These are phyloP conservation scores for Chondrosia reniformis DNA, from an alignment of 37 sponge, comb jelly and placozoan species.

Conservation along the genomic window DNA sequence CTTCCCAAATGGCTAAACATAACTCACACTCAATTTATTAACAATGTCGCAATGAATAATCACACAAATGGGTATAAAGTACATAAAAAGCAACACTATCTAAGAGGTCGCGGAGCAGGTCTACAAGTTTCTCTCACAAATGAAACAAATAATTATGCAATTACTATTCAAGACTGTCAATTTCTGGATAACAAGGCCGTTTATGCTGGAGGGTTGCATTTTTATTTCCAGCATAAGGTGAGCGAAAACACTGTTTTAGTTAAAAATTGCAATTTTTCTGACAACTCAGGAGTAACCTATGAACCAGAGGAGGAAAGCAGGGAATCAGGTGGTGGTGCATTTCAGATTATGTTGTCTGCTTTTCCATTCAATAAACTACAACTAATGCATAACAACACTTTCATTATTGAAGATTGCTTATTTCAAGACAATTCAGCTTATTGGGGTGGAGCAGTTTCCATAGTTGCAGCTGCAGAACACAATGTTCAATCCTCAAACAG, in stretches of 20 bases:
- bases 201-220: neutral
- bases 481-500: neutral
- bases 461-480: neutral
- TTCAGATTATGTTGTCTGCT: slow-evolving; percentile 6
- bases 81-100: neutral
- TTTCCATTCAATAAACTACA: neutral
- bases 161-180: neutral
- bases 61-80: neutral
- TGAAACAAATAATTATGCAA: neutral
- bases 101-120: slow-evolving; percentile 1
- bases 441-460: slow-evolving; percentile 14
- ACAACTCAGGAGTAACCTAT: neutral
- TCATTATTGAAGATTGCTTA: neutral
- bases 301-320: neutral
- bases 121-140: neutral
- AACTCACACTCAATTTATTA: neutral
- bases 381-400: neutral
- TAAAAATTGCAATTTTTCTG: neutral
- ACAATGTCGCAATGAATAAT: neutral
- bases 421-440: slow-evolving; percentile 3
- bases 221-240: neutral
- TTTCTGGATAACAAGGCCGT: slow-evolving; percentile 1
- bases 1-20: neutral
- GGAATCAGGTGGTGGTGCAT: slow-evolving; percentile 9
- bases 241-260: slow-evolving; percentile 1